phyloP scores from a whole-genome alignment of 2,113 vertebrate genomes.

The Sarotherodon lohbergeri region DNA sequence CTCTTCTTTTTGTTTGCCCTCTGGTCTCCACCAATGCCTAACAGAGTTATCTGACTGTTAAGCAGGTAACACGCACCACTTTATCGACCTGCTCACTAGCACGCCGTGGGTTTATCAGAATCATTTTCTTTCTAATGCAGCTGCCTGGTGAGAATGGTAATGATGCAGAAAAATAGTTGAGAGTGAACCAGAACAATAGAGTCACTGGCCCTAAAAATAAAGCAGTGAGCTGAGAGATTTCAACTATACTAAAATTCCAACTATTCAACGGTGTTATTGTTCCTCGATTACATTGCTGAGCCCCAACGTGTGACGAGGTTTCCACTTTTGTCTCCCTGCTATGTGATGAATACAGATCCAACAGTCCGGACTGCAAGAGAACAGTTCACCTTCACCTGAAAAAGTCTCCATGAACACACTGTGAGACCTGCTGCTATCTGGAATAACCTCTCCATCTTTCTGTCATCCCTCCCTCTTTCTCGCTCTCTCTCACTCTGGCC shows the following conservation, averaged over 20 bases:
- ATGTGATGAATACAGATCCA: background rate
- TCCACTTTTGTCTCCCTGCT: background rate
- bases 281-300: background rate
- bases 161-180: background rate
- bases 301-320: background rate
- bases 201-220: background rate
- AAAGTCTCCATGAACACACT: slow-evolving; percentile 41
- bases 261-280: background rate
- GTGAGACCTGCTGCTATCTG: slow-evolving; percentile 63
- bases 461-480: slow-evolving; percentile 42
- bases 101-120: background rate
- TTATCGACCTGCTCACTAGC: background rate
- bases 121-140: background rate
- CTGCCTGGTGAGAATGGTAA: background rate
- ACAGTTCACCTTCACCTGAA: slow-evolving; percentile 63
- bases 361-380: slow-evolving; percentile 10
- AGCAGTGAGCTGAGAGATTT: background rate
- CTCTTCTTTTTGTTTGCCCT: background rate
- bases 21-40: background rate
- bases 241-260: background rate
- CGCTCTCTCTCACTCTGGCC: slow-evolving; percentile 20
- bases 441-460: slow-evolving; percentile 60
- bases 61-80: background rate
- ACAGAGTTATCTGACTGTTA: background rate
- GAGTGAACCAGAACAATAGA: background rate